A percentile compares a stretch with the other conserved stretches of the same genome.
Conservation (phyloP, 2,113 vertebrate species). For the Myodes glareolus region DNA sequence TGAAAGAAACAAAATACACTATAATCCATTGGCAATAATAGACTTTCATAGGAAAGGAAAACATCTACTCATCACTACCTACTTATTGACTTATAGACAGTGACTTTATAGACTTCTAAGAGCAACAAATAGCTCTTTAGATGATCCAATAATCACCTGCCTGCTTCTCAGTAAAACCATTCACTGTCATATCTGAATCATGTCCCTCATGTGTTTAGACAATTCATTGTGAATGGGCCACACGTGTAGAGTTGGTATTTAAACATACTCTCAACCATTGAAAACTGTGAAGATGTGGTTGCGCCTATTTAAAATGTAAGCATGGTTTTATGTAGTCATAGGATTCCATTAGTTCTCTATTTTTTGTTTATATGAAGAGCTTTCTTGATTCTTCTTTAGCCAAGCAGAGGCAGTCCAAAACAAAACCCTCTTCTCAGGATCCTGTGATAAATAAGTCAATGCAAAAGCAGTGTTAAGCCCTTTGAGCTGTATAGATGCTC, state of each 20-base stretch:
- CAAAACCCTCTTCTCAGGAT: neutral
- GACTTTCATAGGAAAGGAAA: neutral
- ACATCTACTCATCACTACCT: conserved; percentile 38
- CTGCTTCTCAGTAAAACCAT: neutral
- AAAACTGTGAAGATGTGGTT: neutral
- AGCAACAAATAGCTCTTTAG: neutral
- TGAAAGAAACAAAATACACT: conserved; percentile 12
- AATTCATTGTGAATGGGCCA: neutral
- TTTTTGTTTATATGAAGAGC: neutral
- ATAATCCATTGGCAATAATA: neutral
- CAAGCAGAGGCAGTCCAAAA: neutral
- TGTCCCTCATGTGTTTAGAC: neutral
- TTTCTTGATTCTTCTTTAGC: neutral
- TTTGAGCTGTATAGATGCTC: neutral
- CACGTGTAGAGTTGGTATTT: neutral
- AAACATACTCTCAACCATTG: neutral
- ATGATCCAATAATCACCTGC: neutral
- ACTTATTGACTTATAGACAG: neutral
- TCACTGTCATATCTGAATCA: neutral
- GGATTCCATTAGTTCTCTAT: neutral
- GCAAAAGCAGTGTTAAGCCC: neutral
- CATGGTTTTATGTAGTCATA: neutral
- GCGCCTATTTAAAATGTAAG: conserved; percentile 23
- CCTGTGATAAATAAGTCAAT: neutral
- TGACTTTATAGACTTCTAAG: conserved; percentile 35